These are phyloP conservation scores for Falcaria lacertinaria DNA, from an alignment of 2,888 invertebrate genomes.

Conservation along the genomic window DNA sequence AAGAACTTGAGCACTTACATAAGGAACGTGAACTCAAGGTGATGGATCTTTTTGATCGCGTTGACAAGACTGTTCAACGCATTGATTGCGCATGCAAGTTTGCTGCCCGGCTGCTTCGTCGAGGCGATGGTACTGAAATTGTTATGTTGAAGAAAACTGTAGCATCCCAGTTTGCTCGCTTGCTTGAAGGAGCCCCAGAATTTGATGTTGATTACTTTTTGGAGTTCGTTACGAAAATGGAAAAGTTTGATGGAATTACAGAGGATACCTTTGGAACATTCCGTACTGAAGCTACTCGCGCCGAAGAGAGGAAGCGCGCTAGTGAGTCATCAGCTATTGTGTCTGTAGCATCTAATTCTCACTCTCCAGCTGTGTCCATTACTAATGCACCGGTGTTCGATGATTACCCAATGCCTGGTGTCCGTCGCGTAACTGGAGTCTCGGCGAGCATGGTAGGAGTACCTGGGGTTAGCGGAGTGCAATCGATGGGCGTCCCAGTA, in stretches of 20 bases:
- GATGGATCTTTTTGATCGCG: slow-evolving; percentile 91
- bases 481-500: slow-evolving; percentile 48
- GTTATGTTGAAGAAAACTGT: slow-evolving; percentile 90
- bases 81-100: slow-evolving; percentile 94
- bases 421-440: slow-evolving; percentile 65
- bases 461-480: slow-evolving; percentile 37
- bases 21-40: slow-evolving; percentile 92
- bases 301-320: slow-evolving; percentile 74
- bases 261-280: slow-evolving; percentile 87
- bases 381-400: slow-evolving; percentile 88
- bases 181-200: slow-evolving; percentile 90
- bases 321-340: slow-evolving; percentile 69
- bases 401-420: slow-evolving; percentile 80
- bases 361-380: slow-evolving; percentile 75
- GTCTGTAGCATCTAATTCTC: slow-evolving; percentile 60
- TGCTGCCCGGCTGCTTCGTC: slow-evolving; percentile 88
- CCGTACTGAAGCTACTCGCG: slow-evolving; percentile 82
- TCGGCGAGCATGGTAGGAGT: slow-evolving; percentile 51
- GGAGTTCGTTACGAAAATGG: slow-evolving; percentile 89
- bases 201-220: slow-evolving; percentile 88
- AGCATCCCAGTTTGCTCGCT: slow-evolving; percentile 85
- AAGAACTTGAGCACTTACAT: slow-evolving; percentile 87
- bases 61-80: slow-evolving; percentile 90
- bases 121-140: slow-evolving; percentile 92
- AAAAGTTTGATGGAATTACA: slow-evolving; percentile 86